These are phyloP conservation scores for Corythornis leucogaster DNA, from an alignment of 2,797 vertebrate species.

Conservation along the genomic window DNA sequence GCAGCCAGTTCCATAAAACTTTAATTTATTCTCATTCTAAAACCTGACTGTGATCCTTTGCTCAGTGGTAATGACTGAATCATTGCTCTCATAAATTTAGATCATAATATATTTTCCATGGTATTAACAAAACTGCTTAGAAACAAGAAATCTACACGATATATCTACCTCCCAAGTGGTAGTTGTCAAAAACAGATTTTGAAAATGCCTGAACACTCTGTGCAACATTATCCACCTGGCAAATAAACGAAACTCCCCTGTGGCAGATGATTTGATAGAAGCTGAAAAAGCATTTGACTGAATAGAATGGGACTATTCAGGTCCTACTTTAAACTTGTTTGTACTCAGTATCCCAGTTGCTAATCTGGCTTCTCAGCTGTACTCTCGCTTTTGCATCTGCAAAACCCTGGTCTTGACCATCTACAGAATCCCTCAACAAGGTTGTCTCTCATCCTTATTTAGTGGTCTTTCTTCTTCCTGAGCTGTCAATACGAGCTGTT, in stretches of 20 bases:
- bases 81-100: conserved; percentile 26
- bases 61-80: not conserved
- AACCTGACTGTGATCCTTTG: conserved; percentile 29
- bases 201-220: conserved; percentile 22
- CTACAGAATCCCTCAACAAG: not conserved
- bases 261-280: conserved; percentile 59
- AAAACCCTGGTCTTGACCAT: not conserved
- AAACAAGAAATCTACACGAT: conserved; percentile 6
- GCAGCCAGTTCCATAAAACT: not conserved
- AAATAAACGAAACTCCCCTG: conserved; percentile 48
- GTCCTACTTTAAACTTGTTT: conserved; percentile 28
- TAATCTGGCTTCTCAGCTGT: conserved; percentile 47
- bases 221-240: conserved; percentile 68
- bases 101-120: conserved; percentile 25
- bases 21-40: conserved; percentile 25
- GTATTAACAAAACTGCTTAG: conserved; percentile 12
- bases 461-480: not conserved
- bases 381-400: conserved; percentile 28
- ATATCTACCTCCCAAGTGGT: conserved; percentile 51
- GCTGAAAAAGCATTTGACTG: conserved; percentile 56
- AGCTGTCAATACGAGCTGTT: not conserved
- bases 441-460: not conserved
- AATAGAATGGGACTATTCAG: conserved; percentile 62
- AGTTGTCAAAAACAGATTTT: conserved; percentile 56
- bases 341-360: not conserved